Conservation (phyloP, 1,140 invertebrate genomes). For the Choristoneura fumiferana region DNA sequence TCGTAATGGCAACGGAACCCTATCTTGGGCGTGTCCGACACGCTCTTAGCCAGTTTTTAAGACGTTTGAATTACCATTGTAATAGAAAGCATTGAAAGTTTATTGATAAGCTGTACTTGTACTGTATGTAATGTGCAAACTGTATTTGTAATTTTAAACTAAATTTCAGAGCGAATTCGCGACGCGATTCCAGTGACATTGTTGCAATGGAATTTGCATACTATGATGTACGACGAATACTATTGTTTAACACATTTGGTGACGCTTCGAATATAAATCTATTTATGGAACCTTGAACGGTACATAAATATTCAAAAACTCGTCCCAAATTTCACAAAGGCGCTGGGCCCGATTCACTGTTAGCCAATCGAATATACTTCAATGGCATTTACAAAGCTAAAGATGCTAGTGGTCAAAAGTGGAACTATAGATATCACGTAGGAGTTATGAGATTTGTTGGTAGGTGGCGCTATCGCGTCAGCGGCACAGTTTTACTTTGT, state of each 20-base stretch:
- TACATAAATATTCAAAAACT: constrained; percentile 60
- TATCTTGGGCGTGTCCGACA: no score
- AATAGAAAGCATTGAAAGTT: no score
- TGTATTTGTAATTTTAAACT: no score
- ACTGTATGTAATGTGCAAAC: no score
- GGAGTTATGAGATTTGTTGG: background rate
- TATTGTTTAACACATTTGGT: background rate
- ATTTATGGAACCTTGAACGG: constrained; percentile 53
- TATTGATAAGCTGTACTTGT: no score
- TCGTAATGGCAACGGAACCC: no score
- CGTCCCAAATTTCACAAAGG: constrained; percentile 60
- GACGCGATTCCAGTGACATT: background rate
- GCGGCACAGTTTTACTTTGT: background rate
- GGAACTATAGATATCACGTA: background rate
- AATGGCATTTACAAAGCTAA: constrained; percentile 49
- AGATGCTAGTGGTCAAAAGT: background rate
- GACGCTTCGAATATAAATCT: constrained; percentile 14
- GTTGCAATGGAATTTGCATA: constrained; percentile 10
- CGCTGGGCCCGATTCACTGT: constrained; percentile 43
- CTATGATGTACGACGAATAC: constrained; percentile 14
- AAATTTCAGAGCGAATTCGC: no score
- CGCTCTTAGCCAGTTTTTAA: no score
- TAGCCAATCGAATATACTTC: constrained; percentile 60
- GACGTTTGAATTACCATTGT: no score
- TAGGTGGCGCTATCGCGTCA: background rate